Base-by-base conservation (phyloP, 1,140 invertebrate genomes). In the Caenorhabditis briggsae region DNA sequence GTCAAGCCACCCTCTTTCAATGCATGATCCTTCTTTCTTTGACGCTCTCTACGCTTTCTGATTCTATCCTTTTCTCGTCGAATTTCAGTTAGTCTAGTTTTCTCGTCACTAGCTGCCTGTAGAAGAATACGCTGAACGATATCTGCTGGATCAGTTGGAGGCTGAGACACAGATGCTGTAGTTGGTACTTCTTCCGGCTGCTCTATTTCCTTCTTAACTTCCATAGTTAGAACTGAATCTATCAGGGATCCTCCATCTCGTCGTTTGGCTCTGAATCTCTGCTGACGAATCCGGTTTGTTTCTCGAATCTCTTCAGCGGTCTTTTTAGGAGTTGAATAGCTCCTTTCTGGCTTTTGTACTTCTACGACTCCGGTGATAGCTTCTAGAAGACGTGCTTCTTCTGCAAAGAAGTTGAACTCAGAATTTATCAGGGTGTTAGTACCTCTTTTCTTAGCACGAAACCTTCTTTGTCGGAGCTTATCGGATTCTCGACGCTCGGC, bases 381-480 rank as follows among this genome's bases (percentile, higher is more conserved):
- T 78, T 78, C 18, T 5, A 50, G 9, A 18, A 78, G 70, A 11
- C 43, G 70, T 50, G 46, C 46, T 25, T 78, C 70, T 78, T 78
- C 70, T 78, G 70, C 48, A 78, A 43, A 18, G 14, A 59, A 18
- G 56, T n/a, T 59, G 18, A 18, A n/a, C n/a, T 23, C 7, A 18
- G 56, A 58, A n/a, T 18, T 18, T 25, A 43, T 25, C 64, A n/a
- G 46, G 16, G 0, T 18, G 43, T 43, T 70, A 3, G 11, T 25
- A 78, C 70, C 70, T 78, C 70, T 12, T 50, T 78, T 78, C 46
- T 78, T 78, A 23, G 70, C 70, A 12, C 70, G 70, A 50, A 78
- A 78, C 20, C 70, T 12, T 11, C 70, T 16, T n/a, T 78, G 70
- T n/a, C 70, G 43, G 9, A 78, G 70, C 23, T 78, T 78, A 23